Percentiles rank a stretch among this genome's conserved stretches.
phyloP scores from a whole-genome alignment of 2,113 vertebrate species.

The Cisticola juncidis region DNA sequence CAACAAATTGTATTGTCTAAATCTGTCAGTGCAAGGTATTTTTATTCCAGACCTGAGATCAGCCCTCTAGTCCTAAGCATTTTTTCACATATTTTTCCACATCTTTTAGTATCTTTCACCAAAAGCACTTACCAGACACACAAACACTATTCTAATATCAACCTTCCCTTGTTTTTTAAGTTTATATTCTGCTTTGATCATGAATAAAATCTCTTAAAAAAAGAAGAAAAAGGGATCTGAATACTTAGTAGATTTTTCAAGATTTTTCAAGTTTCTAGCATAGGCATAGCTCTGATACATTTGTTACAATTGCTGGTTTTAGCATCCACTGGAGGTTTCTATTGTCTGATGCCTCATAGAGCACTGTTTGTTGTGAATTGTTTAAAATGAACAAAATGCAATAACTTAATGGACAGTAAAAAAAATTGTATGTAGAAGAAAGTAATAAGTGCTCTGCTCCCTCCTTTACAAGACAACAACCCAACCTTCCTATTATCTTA shows the following conservation, averaged over 20 bases:
- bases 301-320: constrained; percentile 7
- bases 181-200: background rate
- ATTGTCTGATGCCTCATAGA: background rate
- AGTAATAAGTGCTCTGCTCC: background rate
- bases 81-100: background rate
- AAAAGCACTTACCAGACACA: background rate
- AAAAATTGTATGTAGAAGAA: constrained; percentile 12
- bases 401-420: background rate
- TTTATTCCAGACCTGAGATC: constrained; percentile 31
- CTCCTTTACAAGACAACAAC: background rate
- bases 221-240: background rate
- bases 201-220: background rate
- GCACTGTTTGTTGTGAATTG: background rate
- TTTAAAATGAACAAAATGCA: constrained; percentile 14
- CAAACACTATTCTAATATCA: background rate
- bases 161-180: background rate
- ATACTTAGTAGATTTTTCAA: background rate
- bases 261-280: background rate
- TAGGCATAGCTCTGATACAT: background rate
- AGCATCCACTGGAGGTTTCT: background rate
- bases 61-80: background rate
- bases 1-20: constrained; percentile 13
- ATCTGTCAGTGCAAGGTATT: constrained; percentile 24
- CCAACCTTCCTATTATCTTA: background rate
- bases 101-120: background rate